Conservation (phyloP, 2,113 vertebrate genomes). For the Struthidea cinerea region DNA sequence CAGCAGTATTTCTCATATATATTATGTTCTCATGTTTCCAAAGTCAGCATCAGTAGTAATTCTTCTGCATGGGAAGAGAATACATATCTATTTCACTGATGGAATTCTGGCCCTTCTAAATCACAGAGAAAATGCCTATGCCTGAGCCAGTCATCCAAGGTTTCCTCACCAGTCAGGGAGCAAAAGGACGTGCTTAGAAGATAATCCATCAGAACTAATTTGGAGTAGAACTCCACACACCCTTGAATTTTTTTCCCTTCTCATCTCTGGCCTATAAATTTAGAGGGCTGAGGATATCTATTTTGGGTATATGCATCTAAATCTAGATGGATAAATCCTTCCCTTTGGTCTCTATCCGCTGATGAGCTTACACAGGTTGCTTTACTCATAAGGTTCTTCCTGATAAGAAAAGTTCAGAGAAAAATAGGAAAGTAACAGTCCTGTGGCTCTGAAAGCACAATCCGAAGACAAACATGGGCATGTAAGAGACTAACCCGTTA, state of each 20-base stretch:
- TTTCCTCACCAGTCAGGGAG: not conserved
- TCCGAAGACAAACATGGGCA: not conserved
- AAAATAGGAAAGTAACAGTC: not conserved
- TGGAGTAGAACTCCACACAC: not conserved
- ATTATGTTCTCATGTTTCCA: not conserved
- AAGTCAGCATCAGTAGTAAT: not conserved
- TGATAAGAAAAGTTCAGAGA: not conserved
- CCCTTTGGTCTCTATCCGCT: not conserved
- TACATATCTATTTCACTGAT: rapidly evolving
- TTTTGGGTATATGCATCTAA: not conserved
- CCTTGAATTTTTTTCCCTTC: not conserved
- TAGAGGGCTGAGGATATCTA: not conserved
- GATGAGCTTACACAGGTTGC: not conserved
- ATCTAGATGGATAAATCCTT: not conserved
- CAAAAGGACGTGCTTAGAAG: not conserved
- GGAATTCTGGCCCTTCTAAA: not conserved
- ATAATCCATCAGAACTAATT: not conserved
- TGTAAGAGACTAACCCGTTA: not conserved
- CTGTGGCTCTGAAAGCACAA: not conserved
- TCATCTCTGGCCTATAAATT: not conserved
- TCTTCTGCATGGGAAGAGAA: not conserved
- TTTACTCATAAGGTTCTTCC: not conserved
- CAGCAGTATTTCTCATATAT: not conserved
- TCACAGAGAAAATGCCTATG: not conserved
- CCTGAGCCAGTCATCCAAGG: not conserved